Base-by-base conservation (phyloP, 2,113 vertebrate species). In the Leiothrix lutea region DNA sequence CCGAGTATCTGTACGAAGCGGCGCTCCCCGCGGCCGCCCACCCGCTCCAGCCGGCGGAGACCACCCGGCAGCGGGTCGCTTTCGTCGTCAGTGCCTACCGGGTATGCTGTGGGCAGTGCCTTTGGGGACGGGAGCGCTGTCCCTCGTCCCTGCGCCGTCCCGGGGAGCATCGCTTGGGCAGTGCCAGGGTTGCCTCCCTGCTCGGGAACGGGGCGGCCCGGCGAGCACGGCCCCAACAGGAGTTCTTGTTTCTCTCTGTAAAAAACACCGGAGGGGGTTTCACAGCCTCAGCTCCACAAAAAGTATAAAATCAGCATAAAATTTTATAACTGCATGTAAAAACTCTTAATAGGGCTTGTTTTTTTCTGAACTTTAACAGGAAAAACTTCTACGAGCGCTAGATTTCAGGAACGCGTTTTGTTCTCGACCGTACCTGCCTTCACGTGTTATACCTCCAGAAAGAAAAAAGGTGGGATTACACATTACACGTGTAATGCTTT, bases 361-460 rank as follows among this genome's bases (percentile, higher is more conserved):
- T 69, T 75, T 5, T 17, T 36, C 85, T 53, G n/a, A 36, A 3
- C 35, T 80, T 65, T 67, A 61, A 33, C 58, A 99, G 99, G 97
- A 98, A 7, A 75, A 97, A 47, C 84, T 99, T 28, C 51, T 96
- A 3, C 95, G 95, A 90, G 99, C 98, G 5, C 70, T 99, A 24
- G 93, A 97, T 67, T 99, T 99, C 94, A 98, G 99, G 81, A 99
- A 99, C 85, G 97, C 93, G 45, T 98, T 98, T 95, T 98, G 98
- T 24, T 72, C 80, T 53, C 97, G 40, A 19, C 99, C 98, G 0
- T 99, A 98, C 95, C 96, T 99, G 26, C 98, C 99, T 44, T 97
- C 98, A 21, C 97, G 86, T 40, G 54, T 99, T 50, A 96, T 99
- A 86, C 92, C 98, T 73, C 60, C 93, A n/a, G 97, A 97, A 53